Evolutionary conservation across 2,113 vertebrate species (phyloP).

Genomic region (Gymnogyps californianus): DNA sequence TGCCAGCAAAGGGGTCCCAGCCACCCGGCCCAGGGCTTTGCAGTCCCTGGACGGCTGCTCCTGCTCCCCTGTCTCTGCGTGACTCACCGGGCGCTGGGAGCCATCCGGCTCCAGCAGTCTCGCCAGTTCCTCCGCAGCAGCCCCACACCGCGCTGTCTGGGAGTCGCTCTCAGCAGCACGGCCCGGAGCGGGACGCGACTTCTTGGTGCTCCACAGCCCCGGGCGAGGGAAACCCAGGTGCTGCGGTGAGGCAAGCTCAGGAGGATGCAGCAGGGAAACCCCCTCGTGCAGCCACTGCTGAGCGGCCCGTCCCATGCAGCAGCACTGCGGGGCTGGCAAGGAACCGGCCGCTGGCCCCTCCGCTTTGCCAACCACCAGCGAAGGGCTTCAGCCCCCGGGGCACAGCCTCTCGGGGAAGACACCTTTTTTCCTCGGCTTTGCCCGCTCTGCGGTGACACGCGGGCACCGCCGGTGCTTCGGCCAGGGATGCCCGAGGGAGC

Average conservation of each 20-base stretch:
- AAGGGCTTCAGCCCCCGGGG: background rate
- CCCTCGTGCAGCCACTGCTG: fast-evolving
- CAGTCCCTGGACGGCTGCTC: background rate
- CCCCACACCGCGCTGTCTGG: background rate
- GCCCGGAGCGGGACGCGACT: background rate
- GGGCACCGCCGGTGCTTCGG: background rate
- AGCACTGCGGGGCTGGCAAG: fast-evolving
- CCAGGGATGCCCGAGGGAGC: fast-evolving
- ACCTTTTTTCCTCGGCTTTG: background rate
- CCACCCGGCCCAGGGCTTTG: background rate
- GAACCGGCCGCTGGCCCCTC: background rate
- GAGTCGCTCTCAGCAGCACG: background rate
- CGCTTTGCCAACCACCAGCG: fast-evolving
- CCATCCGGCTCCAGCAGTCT: background rate
- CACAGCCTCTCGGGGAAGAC: fast-evolving
- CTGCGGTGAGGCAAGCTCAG: background rate
- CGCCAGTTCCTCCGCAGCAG: background rate
- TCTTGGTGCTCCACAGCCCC: background rate
- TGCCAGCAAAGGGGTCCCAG: background rate
- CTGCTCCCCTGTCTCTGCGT: background rate
- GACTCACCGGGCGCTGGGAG: background rate
- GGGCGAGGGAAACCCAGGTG: background rate
- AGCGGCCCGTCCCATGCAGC: background rate
- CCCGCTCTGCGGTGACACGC: fast-evolving
- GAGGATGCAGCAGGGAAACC: background rate